Base-by-base conservation (phyloP, 2,888 invertebrate species). In the Sesia apiformis region DNA sequence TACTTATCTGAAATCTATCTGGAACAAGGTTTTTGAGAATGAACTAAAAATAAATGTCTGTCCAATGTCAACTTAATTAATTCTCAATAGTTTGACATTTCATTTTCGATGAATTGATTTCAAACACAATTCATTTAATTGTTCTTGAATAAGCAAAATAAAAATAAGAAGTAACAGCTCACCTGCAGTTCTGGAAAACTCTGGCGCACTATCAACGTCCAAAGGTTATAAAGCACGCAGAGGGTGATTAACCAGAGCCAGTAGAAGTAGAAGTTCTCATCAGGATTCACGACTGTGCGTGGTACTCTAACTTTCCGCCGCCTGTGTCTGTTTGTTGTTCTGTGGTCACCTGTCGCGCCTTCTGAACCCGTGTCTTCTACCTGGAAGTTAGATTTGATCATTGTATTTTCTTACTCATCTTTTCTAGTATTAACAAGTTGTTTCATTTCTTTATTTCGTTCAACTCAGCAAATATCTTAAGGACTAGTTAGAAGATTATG, bases 221-320 rank as follows among this genome's bases (percentile, higher is more conserved):
- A 98, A 64, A 97, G 91, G 87, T 98, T 98, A 87, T 98, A 98
- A 58, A 98, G 92, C 65, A 98, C 96, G 78, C 97, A 96, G 62
- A 94, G 81, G 52, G 98, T 97, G 66, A 97, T 92, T 61, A 97
- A 84, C 91, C 96, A 94, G 65, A 98, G 77, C 98, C 98, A 98
- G 84, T 97, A 96, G 90, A 97, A 98, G 91, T 97, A 97, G 85
- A 97, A 96, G 84, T 96, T 97, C 73, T 97, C 97, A 85, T 98
- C 97, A 0, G 98, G 98, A 84, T 98, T 97, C 64, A 98, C 95
- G 54, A 98, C 97, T 39, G 94, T 93, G 54, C 93, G 91, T 3
- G 95, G 95, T 58, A 93, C 94, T 61, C 93, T 92, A 57, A 94
- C 92, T 57, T 92, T 91, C 62, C 94, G 91, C 62, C 94, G 90